These are phyloP conservation scores for Eurytoma adleriae DNA, from an alignment of 2,888 invertebrate species.

Conservation along the genomic window DNA sequence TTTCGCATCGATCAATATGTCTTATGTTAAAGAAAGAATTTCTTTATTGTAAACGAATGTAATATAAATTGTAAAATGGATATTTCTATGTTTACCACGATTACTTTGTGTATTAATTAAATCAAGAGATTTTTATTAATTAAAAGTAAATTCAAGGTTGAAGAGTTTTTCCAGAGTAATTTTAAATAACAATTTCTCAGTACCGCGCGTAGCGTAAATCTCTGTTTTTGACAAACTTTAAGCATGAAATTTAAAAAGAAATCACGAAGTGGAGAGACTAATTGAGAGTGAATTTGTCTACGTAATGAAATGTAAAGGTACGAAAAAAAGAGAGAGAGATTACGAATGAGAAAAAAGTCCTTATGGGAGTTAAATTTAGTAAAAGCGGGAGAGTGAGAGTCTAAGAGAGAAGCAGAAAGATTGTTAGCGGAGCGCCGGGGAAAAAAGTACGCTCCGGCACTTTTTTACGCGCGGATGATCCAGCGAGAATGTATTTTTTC, in stretches of 20 bases:
- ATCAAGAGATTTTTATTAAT: too few species aligned
- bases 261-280: not conserved
- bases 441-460: not conserved
- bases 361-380: not conserved
- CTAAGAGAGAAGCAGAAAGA: not conserved
- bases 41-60: too few species aligned
- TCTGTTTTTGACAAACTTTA: too few species aligned
- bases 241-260: not conserved
- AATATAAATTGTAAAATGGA: too few species aligned
- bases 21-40: not conserved
- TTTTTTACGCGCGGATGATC: conserved; percentile 39
- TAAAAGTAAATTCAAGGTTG: too few species aligned
- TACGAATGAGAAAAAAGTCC: conserved; percentile 12
- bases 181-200: too few species aligned
- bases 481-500: conserved; percentile 15
- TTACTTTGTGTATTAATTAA: too few species aligned
- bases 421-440: not conserved
- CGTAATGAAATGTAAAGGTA: not conserved
- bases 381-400: not conserved
- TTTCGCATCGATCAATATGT: not conserved
- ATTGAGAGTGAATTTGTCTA: conserved; percentile 25
- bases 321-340: not conserved
- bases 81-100: too few species aligned
- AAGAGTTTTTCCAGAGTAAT: too few species aligned
- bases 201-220: too few species aligned